phyloP scores from a whole-genome alignment of 2,113 vertebrate species.

The Panurus biarmicus region DNA sequence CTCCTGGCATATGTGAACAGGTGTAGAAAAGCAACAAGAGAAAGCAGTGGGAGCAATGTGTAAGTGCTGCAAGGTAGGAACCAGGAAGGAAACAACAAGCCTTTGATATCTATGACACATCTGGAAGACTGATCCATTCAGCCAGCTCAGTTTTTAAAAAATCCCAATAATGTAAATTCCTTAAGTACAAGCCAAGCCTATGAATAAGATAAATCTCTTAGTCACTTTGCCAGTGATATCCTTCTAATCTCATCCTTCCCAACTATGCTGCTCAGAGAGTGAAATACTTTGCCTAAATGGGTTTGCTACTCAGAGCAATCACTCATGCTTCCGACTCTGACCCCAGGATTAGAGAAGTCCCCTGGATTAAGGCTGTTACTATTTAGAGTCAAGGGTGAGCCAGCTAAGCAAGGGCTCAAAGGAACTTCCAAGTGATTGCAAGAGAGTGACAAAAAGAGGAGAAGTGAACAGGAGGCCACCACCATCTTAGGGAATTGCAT shows the following conservation, averaged over 20 bases:
- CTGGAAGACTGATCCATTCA: background rate
- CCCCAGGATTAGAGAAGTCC: slow-evolving; percentile 37
- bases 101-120: background rate
- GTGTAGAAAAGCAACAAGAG: background rate
- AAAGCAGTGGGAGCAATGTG: background rate
- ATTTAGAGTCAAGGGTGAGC: slow-evolving; percentile 29
- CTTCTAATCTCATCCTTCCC: slow-evolving; percentile 60
- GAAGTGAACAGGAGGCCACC: background rate
- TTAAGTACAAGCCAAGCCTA: slow-evolving; percentile 40
- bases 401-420: background rate
- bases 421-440: background rate
- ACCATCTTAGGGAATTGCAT: background rate
- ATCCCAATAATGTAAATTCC: slow-evolving; percentile 53
- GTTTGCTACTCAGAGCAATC: slow-evolving; percentile 37
- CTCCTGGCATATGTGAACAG: background rate
- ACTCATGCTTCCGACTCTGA: background rate
- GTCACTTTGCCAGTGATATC: slow-evolving; percentile 49
- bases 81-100: background rate
- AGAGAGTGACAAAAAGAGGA: background rate
- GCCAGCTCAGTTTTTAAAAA: slow-evolving; percentile 8
- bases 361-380: slow-evolving; percentile 50
- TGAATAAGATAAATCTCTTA: slow-evolving; percentile 58
- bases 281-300: slow-evolving; percentile 36
- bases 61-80: background rate
- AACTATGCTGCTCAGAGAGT: background rate